Conservation (phyloP, 2,797 vertebrate species). For the Tadarida brasiliensis region DNA sequence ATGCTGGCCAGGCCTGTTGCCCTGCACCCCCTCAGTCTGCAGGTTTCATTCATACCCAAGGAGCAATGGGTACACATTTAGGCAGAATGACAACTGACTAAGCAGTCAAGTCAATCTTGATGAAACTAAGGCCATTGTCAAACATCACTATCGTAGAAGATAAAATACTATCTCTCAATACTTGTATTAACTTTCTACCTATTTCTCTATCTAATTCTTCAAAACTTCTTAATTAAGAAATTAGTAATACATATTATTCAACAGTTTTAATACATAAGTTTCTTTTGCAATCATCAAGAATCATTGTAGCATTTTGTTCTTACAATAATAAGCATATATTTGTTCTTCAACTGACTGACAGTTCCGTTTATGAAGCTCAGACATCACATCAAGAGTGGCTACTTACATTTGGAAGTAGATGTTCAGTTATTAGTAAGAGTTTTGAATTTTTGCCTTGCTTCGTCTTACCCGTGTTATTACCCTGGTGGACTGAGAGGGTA, state of each 20-base stretch:
- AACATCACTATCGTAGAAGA: not conserved
- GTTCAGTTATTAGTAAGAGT: not conserved
- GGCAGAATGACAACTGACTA: not conserved
- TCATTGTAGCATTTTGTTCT: conserved; percentile 10
- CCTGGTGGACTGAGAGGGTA: not conserved
- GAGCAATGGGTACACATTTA: not conserved
- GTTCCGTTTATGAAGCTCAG: not conserved
- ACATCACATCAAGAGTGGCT: not conserved
- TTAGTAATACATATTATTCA: not conserved
- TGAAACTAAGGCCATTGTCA: not conserved
- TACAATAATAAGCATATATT: not conserved
- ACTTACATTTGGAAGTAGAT: conserved; percentile 18
- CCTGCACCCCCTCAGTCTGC: not conserved
- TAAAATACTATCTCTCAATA: not conserved
- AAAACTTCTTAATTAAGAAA: conserved; percentile 41
- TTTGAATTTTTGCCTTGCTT: not conserved
- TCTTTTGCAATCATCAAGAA: conserved; percentile 22
- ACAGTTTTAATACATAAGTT: not conserved
- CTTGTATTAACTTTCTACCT: not conserved
- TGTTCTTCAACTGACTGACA: not conserved
- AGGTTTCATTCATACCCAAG: not conserved
- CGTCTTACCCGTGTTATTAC: not conserved
- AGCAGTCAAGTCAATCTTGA: not conserved
- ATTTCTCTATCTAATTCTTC: not conserved
- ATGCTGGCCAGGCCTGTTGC: not conserved